Conservation (phyloP, 2,113 vertebrate genomes). For the Morphnarchus princeps region DNA sequence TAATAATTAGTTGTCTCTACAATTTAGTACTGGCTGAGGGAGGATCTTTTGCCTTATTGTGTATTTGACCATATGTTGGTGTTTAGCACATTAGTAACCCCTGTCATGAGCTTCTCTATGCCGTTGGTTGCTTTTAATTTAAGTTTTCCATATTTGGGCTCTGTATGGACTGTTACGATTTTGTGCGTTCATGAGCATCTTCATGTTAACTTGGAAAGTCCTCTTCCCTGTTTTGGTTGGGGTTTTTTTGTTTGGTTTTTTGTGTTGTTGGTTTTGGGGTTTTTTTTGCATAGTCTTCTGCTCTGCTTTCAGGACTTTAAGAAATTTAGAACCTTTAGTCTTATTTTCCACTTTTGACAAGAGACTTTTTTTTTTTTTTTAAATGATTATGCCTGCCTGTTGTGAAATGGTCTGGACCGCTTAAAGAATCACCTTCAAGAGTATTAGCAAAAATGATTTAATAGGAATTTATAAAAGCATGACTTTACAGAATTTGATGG, state of each 20-base stretch:
- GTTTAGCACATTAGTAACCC: neutral
- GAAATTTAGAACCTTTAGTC: neutral
- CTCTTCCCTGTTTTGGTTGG: neutral
- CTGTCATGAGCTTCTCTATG: neutral
- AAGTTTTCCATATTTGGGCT: neutral
- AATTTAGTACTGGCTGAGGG: neutral
- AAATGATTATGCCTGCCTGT: neutral
- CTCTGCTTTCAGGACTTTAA: neutral
- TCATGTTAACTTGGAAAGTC: neutral
- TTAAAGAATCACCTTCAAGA: too few species aligned
- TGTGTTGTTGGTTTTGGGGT: neutral
- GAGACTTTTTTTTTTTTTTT: too few species aligned
- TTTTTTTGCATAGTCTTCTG: neutral
- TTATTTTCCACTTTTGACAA: neutral
- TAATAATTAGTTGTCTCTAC: neutral
- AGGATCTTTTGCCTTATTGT: neutral
- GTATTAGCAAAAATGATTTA: too few species aligned
- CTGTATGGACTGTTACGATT: neutral
- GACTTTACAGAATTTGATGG: too few species aligned
- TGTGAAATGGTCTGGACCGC: too few species aligned
- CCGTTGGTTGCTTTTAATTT: neutral
- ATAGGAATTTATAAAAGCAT: too few species aligned
- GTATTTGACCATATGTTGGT: neutral
- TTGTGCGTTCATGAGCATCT: neutral
- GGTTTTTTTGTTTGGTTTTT: neutral